These are phyloP conservation scores for Myotis daubentonii DNA, from an alignment of 2,797 vertebrate genomes.

Conservation along the genomic window DNA sequence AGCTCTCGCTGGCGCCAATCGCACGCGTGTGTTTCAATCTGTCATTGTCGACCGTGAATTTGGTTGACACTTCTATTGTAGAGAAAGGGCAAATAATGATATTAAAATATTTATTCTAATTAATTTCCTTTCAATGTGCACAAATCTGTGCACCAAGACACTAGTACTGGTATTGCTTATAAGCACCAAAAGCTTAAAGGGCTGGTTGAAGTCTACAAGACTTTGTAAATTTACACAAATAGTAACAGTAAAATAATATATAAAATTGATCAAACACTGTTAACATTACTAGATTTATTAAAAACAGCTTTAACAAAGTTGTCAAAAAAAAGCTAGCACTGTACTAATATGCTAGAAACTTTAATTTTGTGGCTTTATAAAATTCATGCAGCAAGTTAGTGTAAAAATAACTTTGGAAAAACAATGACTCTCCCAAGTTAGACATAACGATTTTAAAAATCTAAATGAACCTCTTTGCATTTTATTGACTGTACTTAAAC, in stretches of 20 bases:
- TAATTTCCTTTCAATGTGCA: too few relatives aligned
- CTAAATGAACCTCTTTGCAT: conserved; percentile 40
- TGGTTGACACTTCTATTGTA: too few relatives aligned
- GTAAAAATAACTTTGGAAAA: conserved; percentile 21
- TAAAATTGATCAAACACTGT: background rate
- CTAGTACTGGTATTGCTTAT: background rate
- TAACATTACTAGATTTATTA: background rate
- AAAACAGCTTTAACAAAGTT: conserved; percentile 45
- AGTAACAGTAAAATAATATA: conserved; percentile 11
- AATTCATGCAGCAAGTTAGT: background rate
- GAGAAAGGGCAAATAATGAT: too few relatives aligned
- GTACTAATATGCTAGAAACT: background rate
- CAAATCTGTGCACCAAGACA: too few relatives aligned
- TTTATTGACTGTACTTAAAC: background rate
- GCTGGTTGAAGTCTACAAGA: background rate
- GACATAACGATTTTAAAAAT: conserved; percentile 53
- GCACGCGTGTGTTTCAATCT: too few relatives aligned
- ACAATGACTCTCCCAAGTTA: conserved; percentile 41
- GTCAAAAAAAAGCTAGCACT: background rate
- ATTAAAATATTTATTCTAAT: too few relatives aligned
- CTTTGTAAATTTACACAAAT: conserved; percentile 12
- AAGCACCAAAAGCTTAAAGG: background rate
- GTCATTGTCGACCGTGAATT: too few relatives aligned
- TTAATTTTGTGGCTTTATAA: conserved; percentile 45
- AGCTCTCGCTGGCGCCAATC: too few relatives aligned